Base-by-base conservation (phyloP, 1,140 invertebrate genomes). In the Leptinotarsa lineolata region DNA sequence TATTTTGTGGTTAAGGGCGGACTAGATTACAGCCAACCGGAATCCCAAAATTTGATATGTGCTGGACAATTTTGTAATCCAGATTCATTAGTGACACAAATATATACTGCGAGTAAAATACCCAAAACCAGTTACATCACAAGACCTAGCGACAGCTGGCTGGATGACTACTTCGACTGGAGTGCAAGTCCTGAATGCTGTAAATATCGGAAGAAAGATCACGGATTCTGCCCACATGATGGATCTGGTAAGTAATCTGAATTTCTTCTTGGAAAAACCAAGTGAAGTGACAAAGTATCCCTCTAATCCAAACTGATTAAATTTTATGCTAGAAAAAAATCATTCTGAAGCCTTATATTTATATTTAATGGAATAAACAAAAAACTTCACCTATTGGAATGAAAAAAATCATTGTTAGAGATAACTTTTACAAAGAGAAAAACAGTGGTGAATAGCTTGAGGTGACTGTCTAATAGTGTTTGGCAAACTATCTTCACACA, bases 131-230 rank as follows among this genome's bases (percentile, higher is more conserved):
- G 95, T 0, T 97, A 93, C 76, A 93, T 99, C 75, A 95, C 94
- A 0, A 91, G 94, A 76, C 91, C 94, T n/a, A 90, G 95, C 1
- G 91, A 92, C 16, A 97, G 95, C 54, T 99, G 98, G 98, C 81
- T 99, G 60, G 98, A 99, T 83, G 97, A 99, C 85, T 99, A 97
- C 85, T 91, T 97, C 77, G 94, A 95, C 85, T 99, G 98, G 98
- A 85, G 90, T 1, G 80, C 81, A 2, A 79, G 87, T 11, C 39
- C 82, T 1, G 76, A 77, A 11, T 94, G 93, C 80, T 93, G 91
- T 80, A 90, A 87, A 81, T 88, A 88, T 72, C 86, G 88, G 45
- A 63, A 78, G 8, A 70, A 69, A 1, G 90, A 91, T 83, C 83
- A 83, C 73, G 89, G 87, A 48, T 94, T 93, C 82, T 95, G 93